Percentiles rank a stretch among this genome's conserved stretches.
These are phyloP conservation scores for Icerya purchasi DNA, from an alignment of 2,888 invertebrate genomes.

Conservation along the genomic window DNA sequence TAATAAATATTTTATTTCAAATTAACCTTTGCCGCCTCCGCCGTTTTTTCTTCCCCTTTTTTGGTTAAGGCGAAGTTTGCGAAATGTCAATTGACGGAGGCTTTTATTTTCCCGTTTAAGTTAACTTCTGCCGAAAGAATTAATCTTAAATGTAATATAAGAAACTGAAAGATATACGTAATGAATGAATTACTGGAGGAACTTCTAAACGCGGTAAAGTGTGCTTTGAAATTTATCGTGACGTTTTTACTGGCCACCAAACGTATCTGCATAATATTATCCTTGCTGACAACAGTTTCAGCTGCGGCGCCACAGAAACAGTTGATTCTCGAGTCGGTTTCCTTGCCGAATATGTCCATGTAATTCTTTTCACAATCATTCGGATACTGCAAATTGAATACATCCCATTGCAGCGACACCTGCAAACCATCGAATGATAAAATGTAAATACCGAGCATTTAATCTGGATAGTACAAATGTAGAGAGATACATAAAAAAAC, in stretches of 20 bases:
- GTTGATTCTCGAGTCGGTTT: slow-evolving; percentile 35
- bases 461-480: too few relatives aligned
- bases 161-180: too few relatives aligned
- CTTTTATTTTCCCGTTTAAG: too few relatives aligned
- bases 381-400: slow-evolving; percentile 42
- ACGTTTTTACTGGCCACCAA: slow-evolving; percentile 43
- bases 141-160: too few relatives aligned
- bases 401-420: slow-evolving; percentile 34
- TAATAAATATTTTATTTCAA: too few relatives aligned
- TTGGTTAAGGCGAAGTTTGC: too few relatives aligned
- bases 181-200: slow-evolving; percentile 1
- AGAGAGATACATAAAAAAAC: too few relatives aligned
- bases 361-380: slow-evolving; percentile 60
- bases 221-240: slow-evolving; percentile 41
- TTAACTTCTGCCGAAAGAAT: too few relatives aligned
- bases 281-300: slow-evolving; percentile 44
- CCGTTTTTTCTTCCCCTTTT: too few relatives aligned
- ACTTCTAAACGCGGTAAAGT: slow-evolving; percentile 49
- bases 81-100: too few relatives aligned
- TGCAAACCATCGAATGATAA: too few relatives aligned
- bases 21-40: too few relatives aligned
- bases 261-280: slow-evolving; percentile 49
- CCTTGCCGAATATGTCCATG: slow-evolving; percentile 45
- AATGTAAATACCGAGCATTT: slow-evolving; percentile 23
- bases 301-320: slow-evolving; percentile 70